Conservation (phyloP, 2,797 vertebrate genomes). For the Orestias chungarensis region DNA sequence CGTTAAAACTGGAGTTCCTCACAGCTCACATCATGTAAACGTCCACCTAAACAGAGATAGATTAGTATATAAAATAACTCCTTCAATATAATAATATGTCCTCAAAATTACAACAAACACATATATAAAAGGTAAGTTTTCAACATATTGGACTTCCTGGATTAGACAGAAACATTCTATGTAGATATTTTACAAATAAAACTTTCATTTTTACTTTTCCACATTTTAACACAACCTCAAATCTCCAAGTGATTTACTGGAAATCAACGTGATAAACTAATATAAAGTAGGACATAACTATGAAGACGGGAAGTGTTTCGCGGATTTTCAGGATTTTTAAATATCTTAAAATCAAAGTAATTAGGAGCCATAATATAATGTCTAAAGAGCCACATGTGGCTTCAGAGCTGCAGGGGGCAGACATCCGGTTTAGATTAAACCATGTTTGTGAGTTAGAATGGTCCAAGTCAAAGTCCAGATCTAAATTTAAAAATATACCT, state of each 20-base stretch:
- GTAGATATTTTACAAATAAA: neutral
- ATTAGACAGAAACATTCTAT: neutral
- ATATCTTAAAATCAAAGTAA: too few species aligned
- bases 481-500: too few species aligned
- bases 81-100: neutral
- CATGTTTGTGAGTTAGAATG: too few species aligned
- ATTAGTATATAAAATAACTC: neutral
- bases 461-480: too few species aligned
- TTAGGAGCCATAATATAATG: too few species aligned
- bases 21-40: slow-evolving; percentile 41
- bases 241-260: neutral
- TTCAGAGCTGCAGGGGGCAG: too few species aligned
- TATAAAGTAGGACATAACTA: neutral
- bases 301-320: neutral
- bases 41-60: slow-evolving; percentile 54
- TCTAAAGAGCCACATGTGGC: too few species aligned
- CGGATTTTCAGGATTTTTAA: too few species aligned
- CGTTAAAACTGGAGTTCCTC: slow-evolving; percentile 41
- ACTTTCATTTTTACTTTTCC: neutral
- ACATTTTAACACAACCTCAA: neutral
- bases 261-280: neutral
- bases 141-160: neutral
- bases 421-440: too few species aligned
- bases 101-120: neutral
- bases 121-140: neutral